Evolutionary conservation across 2,797 vertebrate genomes (phyloP), one percentile per base, ranked within the genome.

Genomic region (Cephalopachus bancanus): DNA sequence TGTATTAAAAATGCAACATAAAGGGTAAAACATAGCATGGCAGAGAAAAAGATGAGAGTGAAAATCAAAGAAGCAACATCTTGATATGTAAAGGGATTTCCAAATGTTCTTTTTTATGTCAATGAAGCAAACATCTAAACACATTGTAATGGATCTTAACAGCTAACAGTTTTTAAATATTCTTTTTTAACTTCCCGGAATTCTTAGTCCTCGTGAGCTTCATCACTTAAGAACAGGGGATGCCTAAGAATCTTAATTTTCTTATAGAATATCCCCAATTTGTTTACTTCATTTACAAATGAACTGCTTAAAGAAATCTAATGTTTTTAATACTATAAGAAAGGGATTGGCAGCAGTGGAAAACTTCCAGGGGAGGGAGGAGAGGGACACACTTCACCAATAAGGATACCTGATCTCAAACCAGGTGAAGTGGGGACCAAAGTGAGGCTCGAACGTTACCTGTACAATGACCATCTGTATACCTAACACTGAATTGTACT

Each of bases 21-120:
- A 86, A 49, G 12, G 26, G 22, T 16, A 83, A 14, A 65, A 24
- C 10, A 37, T 24, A 30, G 12, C 19, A 44, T 67, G 69, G 6
- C 11, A 92, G 33, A 59, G 51, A 81, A 83, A 3, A 15, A 3
- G 3, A 64, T 72, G 12, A 0, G 10, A 81, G 12, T 76, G 19
- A 69, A 93, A 88, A 72, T 24, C 9, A 88, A 75, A 65, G 7
- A 91, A 74, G n/a, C 19, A 84, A 90, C 87, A 51, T 83, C 28
- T 79, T 91, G 28, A n/a, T 44, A 51, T 57, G 44, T 24, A 57
- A 12, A 92, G 26, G 4, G 8, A 55, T 55, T 93, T 93, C 51
- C 51, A 78, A 57, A 84, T 30, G 16, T 5, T 59, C 1, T 57
- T 83, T 86, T 75, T 24, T 90, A 37, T 94, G 22, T 67, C 62